Base-by-base conservation (phyloP, 1,140 invertebrate species). In the Anadara kagoshimensis region DNA sequence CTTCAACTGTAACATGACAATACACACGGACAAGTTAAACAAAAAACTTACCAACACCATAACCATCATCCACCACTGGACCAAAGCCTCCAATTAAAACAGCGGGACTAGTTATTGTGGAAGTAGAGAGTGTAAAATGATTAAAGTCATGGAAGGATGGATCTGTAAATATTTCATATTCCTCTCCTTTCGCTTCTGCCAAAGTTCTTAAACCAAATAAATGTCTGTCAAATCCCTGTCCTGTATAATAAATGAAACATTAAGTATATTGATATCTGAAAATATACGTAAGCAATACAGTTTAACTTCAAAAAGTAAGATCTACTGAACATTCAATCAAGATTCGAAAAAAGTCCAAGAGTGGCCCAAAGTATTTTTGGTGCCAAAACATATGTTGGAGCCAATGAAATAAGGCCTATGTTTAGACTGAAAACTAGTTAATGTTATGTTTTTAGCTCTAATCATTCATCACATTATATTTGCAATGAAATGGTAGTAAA, bases 171-270 rank as follows among this genome's bases (percentile, higher is more conserved):
- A 99, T 86, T 10, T 91, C 91, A 5, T 94, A 94, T 29, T 91
- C 77, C 57, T 78, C 53, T 2, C 83, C 83, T 69, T 93, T 90
- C 43, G 83, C 63, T 84, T 95, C 91, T 0, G 94, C 94, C 22
- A 91, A 77, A 41, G 82, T 79, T 82, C 92, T 93, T 49, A 99
- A 86, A 0, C 93, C 96, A 88, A 98, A 98, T 63, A 99, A 89
- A 90, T 99, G 98, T 36, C 98, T 91, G 90, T 99, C 98, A 88
- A 98, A 99, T 4, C 98, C 98, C 90, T 99, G 94, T 0, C 94
- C 93, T 94, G 78, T 36, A 36, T 7, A 36, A 3, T 3, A 36
- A 36, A 36, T 36, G 29, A 36, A 36, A 36, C 29, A 36, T 36
- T 36, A 36, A n/a, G 2, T 36, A 3, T 36, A 36, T 2, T 36